Evolutionary conservation across 1,140 invertebrate species (phyloP).

Genomic region (Delia radicum): DNA sequence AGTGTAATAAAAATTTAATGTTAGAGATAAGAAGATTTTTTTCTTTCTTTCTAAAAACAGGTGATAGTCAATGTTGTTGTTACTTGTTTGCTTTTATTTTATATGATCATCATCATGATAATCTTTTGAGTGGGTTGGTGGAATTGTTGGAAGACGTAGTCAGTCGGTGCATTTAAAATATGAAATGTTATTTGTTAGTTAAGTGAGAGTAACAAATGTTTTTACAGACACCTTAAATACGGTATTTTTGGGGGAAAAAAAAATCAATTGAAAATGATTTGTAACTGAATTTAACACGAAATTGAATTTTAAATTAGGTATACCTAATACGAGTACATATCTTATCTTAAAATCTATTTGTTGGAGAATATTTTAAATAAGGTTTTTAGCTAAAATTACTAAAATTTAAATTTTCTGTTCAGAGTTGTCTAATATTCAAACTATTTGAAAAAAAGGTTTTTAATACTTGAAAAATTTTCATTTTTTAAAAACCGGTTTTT

Average conservation of each 20-base stretch:
- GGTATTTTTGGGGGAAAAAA: not conserved
- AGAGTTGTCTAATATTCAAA: too few relatives aligned
- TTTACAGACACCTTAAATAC: not conserved
- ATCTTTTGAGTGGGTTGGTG: not conserved
- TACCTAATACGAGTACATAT: too few relatives aligned
- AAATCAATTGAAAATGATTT: not conserved
- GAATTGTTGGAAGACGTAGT: not conserved
- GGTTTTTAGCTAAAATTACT: too few relatives aligned
- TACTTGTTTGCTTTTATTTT: not conserved
- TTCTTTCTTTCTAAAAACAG: not conserved
- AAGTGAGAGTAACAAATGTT: conserved; percentile 6
- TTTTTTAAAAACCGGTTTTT: too few relatives aligned
- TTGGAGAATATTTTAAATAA: too few relatives aligned
- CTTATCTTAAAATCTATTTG: too few relatives aligned
- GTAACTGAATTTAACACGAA: not conserved
- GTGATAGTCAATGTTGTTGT: not conserved
- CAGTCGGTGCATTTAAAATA: not conserved
- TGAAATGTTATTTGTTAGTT: conserved; percentile 13
- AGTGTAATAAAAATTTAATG: too few relatives aligned
- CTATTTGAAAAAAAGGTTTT: too few relatives aligned
- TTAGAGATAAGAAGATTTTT: too few relatives aligned
- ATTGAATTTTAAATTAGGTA: not conserved
- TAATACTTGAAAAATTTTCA: too few relatives aligned
- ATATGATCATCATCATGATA: conserved; percentile 7
- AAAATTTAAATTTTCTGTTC: too few relatives aligned